Base-by-base conservation (phyloP, 2,113 vertebrate species). In the Neogale vison region DNA sequence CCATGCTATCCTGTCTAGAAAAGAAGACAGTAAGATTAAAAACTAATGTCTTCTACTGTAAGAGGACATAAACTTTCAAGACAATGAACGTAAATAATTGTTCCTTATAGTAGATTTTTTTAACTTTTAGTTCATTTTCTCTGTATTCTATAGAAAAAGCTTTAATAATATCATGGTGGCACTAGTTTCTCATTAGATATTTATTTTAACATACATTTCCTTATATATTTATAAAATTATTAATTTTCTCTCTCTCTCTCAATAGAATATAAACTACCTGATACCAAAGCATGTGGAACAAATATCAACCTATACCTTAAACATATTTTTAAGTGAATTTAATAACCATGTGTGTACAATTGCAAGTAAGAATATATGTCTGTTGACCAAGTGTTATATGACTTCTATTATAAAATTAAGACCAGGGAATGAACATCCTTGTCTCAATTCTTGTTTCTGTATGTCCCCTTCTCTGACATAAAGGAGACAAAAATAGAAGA, bases 61-160 rank as follows among this genome's bases (percentile, higher is more conserved):
- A 29, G 20, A 93, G 4, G 45, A 59, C 8, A 52, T 52, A 83
- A 91, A 84, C 29, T 72, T 81, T 79, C 0, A 69, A 81, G 31
- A 83, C 3, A 83, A 23, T 81, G 23, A 95, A 55, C 4, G 23
- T 26, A 83, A 89, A 81, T 90, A 79, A 52, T 82, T 96, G 20
- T 71, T 87, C 29, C 13, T 80, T 90, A 45, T 69, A 72, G 9
- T 76, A 13, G 31, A 61, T 24, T 50, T 81, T 59, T 29, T 79
- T 36, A 63, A 50, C 9, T 76, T 88, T 84, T 74, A 81, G 61
- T 71, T 88, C 11, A 85, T 82, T 96, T 95, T 94, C 10, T 67
- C n/a, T 71, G 4, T 79, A 57, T 85, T 6, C 13, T 77, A 34
- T 42, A 79, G 45, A 61, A 34, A 90, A 89, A 69, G 1, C 0